Conservation (phyloP, 2,113 vertebrate species). For the Rhea americana region DNA sequence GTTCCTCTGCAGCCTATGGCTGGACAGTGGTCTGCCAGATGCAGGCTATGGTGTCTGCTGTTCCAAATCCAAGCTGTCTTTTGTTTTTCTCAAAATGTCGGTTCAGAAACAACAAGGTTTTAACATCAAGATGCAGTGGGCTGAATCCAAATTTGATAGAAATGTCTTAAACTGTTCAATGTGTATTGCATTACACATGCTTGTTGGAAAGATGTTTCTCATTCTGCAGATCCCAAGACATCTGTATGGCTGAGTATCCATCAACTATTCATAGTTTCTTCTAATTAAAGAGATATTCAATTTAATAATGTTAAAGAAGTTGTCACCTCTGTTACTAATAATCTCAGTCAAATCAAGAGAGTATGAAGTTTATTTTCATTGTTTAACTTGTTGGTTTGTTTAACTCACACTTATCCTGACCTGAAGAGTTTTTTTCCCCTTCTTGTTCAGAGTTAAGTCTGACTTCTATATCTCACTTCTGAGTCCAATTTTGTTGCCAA, state of each 20-base stretch:
- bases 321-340: slow-evolving; percentile 1
- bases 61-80: slow-evolving; percentile 8
- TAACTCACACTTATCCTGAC: background rate
- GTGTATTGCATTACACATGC: slow-evolving; percentile 13
- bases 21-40: slow-evolving; percentile 19
- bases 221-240: slow-evolving; percentile 25
- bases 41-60: background rate
- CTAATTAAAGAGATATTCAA: slow-evolving; percentile 17
- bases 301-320: background rate
- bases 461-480: background rate
- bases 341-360: slow-evolving; percentile 2
- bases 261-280: slow-evolving; percentile 33
- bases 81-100: slow-evolving; percentile 20
- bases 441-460: background rate
- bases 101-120: background rate
- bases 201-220: slow-evolving; percentile 34
- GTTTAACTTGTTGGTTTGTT: background rate
- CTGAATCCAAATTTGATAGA: background rate
- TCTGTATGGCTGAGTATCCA: background rate
- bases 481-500: background rate
- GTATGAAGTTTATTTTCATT: background rate
- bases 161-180: background rate
- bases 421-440: background rate
- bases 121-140: background rate
- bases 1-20: background rate